Evolutionary conservation across 2,797 vertebrate genomes (phyloP).

Genomic region (Thalassophryne amazonica): DNA sequence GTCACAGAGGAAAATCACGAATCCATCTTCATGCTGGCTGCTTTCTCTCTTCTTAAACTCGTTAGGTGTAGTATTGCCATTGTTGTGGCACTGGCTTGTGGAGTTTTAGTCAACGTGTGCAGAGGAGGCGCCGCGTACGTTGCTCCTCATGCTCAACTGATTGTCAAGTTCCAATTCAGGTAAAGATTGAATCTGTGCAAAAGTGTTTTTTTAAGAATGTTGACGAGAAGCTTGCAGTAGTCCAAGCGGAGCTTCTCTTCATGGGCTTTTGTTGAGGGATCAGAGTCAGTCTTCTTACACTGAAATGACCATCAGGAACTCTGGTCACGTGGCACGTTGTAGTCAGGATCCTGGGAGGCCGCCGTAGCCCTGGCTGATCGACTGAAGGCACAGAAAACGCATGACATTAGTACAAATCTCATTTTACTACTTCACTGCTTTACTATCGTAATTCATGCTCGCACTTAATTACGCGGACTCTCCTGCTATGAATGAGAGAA

Average conservation of each 20-base stretch:
- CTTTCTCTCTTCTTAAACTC: slow-evolving; percentile 34
- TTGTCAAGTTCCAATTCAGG: slow-evolving; percentile 72
- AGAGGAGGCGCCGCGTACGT: slow-evolving; percentile 27
- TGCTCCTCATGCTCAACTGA: slow-evolving; percentile 60
- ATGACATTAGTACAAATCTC: slow-evolving; percentile 19
- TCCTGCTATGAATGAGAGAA: slow-evolving; percentile 29
- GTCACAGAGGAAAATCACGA: slow-evolving; percentile 13
- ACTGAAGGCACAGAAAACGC: slow-evolving; percentile 65
- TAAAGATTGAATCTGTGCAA: slow-evolving; percentile 67
- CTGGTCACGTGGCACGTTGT: slow-evolving; percentile 59
- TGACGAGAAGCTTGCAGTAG: slow-evolving; percentile 38
- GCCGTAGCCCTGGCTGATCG: slow-evolving; percentile 77
- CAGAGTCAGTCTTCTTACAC: slow-evolving; percentile 45
- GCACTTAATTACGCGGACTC: neutral
- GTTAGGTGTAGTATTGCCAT: slow-evolving; percentile 54
- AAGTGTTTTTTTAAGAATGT: slow-evolving; percentile 30
- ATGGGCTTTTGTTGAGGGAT: slow-evolving; percentile 24
- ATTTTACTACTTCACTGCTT: neutral
- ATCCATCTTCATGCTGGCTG: slow-evolving; percentile 21
- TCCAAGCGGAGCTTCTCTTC: slow-evolving; percentile 44
- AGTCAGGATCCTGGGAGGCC: slow-evolving; percentile 80
- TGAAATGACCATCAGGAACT: slow-evolving; percentile 66
- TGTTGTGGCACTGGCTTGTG: slow-evolving; percentile 61
- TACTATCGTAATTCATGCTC: too few relatives aligned
- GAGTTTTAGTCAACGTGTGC: slow-evolving; percentile 39